Evolutionary conservation across 1,140 invertebrate genomes (phyloP).

Genomic region (Nomia melanderi): DNA sequence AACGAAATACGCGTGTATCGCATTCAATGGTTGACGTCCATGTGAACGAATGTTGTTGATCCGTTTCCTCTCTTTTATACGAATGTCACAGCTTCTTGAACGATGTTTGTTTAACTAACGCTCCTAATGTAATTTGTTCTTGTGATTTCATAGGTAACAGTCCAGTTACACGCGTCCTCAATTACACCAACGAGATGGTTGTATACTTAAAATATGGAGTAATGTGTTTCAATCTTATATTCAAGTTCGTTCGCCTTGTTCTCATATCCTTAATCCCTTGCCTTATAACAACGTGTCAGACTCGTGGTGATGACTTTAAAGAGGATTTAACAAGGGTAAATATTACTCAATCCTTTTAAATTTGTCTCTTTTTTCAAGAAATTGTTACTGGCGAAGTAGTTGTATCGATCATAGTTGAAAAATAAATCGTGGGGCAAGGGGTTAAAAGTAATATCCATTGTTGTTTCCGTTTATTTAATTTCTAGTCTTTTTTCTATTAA

Average conservation of each 20-base stretch:
- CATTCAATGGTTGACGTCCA: background rate
- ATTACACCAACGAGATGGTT: background rate
- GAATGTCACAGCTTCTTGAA: slow-evolving; percentile 14
- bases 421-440: too few species aligned
- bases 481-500: background rate
- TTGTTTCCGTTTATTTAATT: background rate
- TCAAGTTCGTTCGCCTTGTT: background rate
- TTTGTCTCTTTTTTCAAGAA: too few species aligned
- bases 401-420: too few species aligned
- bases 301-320: too few species aligned
- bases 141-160: slow-evolving; percentile 12
- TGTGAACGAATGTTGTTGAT: slow-evolving; percentile 22
- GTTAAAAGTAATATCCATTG: background rate
- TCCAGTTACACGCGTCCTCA: background rate
- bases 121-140: slow-evolving; percentile 21
- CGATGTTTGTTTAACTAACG: background rate
- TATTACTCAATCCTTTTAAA: too few species aligned
- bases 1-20: background rate
- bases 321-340: too few species aligned
- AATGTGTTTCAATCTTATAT: background rate
- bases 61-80: background rate
- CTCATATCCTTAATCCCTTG: too few species aligned
- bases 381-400: too few species aligned
- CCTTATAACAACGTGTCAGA: too few species aligned
- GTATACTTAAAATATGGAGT: background rate